A percentile compares a stretch with the other conserved stretches of the same genome.
These are phyloP conservation scores for Caenorhabditis tropicalis DNA, from an alignment of 1,140 invertebrate genomes.

Conservation along the genomic window DNA sequence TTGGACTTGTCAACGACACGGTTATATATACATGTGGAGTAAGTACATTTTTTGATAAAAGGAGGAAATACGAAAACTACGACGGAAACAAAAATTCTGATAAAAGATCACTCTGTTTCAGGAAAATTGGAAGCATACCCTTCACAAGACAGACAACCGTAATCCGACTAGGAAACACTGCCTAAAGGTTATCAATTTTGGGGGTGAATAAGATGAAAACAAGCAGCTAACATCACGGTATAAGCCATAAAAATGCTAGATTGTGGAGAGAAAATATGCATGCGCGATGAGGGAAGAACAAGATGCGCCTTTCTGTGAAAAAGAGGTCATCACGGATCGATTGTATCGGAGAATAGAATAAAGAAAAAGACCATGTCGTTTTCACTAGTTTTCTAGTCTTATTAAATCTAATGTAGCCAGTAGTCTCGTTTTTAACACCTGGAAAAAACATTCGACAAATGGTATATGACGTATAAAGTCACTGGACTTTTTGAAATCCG, in stretches of 20 bases:
- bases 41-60: slow-evolving; percentile 7
- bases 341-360: slow-evolving; percentile 15
- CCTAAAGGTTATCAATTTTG: not conserved
- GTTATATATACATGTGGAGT: not conserved
- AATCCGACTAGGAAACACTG: not conserved
- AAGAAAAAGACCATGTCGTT: not conserved
- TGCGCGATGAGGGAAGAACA: slow-evolving; percentile 17
- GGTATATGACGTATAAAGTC: not conserved
- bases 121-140: not conserved
- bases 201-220: not conserved
- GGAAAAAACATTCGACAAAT: not conserved
- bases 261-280: not conserved
- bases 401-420: not conserved
- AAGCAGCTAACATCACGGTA: not conserved
- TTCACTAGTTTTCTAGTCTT: slow-evolving; percentile 5
- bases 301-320: slow-evolving; percentile 35
- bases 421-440: not conserved
- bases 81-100: not conserved
- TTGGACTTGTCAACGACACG: not conserved
- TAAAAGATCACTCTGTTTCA: not conserved
- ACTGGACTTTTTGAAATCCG: not conserved
- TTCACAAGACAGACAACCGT: not conserved
- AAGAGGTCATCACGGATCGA: slow-evolving; percentile 43
- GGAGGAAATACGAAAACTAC: not conserved
- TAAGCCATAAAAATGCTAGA: not conserved